A percentile compares a stretch with the other conserved stretches of the same genome.
These are phyloP conservation scores for Cheilosia impressa DNA, from an alignment of 2,888 invertebrate genomes.

Conservation along the genomic window DNA sequence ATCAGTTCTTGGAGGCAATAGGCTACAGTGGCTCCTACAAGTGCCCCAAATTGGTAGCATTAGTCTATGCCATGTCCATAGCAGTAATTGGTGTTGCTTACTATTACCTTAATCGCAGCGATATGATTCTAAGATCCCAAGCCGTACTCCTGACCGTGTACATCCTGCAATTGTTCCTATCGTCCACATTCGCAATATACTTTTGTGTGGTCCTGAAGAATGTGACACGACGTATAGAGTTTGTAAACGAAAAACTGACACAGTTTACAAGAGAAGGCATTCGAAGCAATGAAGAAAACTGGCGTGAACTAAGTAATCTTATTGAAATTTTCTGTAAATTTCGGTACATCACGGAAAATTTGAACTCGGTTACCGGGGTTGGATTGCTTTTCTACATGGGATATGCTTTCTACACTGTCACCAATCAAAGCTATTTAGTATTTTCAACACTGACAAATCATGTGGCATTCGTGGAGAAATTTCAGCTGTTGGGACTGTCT, in stretches of 20 bases:
- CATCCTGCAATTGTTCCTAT: conserved; percentile 77
- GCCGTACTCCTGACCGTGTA: conserved; percentile 77
- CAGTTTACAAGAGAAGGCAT: conserved; percentile 70
- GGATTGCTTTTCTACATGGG: conserved; percentile 79
- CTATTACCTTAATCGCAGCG: conserved; percentile 78
- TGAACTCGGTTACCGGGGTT: conserved; percentile 79
- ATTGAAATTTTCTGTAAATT: conserved; percentile 80
- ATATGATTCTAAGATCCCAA: conserved; percentile 67
- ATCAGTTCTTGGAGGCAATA: conserved; percentile 76
- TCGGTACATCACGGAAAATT: conserved; percentile 79
- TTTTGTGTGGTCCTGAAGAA: conserved; percentile 77
- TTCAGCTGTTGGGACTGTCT: conserved; percentile 78
- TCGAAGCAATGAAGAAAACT: conserved; percentile 76
- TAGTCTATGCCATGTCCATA: conserved; percentile 59
- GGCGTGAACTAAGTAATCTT: conserved; percentile 79
- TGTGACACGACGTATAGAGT: conserved; percentile 77
- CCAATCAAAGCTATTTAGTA: conserved; percentile 80
- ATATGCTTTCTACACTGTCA: conserved; percentile 80
- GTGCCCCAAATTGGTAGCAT: conserved; percentile 70
- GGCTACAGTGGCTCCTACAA: conserved; percentile 76
- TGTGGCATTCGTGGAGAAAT: conserved; percentile 63
- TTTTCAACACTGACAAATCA: conserved; percentile 78
- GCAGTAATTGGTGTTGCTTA: conserved; percentile 77
- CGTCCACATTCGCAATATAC: conserved; percentile 78
- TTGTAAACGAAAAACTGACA: conserved; percentile 77